Base-by-base conservation (phyloP, 2,797 vertebrate genomes). In the Enteromius trimaculatus region DNA sequence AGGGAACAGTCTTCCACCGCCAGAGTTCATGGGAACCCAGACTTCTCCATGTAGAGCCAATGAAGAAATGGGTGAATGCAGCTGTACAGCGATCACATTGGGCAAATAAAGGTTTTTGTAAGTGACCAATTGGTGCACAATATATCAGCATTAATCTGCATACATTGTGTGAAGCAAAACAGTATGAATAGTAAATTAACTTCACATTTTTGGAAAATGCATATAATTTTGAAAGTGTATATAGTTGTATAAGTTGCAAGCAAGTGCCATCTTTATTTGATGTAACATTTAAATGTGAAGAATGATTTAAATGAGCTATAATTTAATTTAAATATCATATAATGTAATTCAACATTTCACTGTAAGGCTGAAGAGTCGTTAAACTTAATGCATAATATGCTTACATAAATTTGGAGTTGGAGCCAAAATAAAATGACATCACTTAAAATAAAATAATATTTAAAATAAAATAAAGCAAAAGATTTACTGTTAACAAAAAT, bases 1-100 rank as follows among this genome's bases (percentile, higher is more conserved):
- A 84, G 87, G 86, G 86, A 85, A 81, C 86, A 88, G 84, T n/a
- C 84, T 88, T 90, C 88, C 88, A 82, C 83, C 89, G 5, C 8
- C 4, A 47, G 21, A 74, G 58, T 75, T 53, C 44, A 65, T 53
- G n/a, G 47, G 71, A 76, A 62, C 21, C 9, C 69, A 47, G 23
- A 58, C 6, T 31, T 47, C 13, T 44, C 65, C 78, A 55, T 55
- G 31, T 58, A 58, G 51, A 58, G 74, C 19, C 74, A 76, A 76
- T 17, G 11, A 74, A 58, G 19, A 31, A n/a, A 64, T 31, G 26
- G 26, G 14, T 64, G 60, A 17, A 64, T 7, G 6, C 60, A 64
- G 26, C 26, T 72, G 17, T 11, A 34, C 4, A 10, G 26, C 1
- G 16, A 26, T 23, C 29, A 64, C 26, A 7, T 3, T 37, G 34